A percentile compares a stretch with the other conserved stretches of the same genome.
These are phyloP conservation scores for Thysanoteuthis rhombus DNA, from an alignment of 2,888 invertebrate genomes.

Conservation along the genomic window DNA sequence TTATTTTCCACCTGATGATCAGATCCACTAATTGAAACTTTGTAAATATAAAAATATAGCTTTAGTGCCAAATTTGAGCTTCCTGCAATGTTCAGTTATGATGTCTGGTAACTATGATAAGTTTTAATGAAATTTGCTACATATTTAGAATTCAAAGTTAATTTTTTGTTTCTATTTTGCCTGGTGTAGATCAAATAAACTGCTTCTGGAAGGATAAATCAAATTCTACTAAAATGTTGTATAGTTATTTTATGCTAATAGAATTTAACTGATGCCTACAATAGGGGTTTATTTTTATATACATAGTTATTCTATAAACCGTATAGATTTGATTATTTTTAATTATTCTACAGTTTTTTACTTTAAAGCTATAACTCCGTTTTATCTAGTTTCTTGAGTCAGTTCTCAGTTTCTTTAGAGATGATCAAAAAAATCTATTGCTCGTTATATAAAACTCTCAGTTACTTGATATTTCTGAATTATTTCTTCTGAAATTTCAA, in stretches of 20 bases:
- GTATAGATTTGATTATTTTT: neutral
- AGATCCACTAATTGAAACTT: neutral
- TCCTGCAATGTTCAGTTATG: neutral
- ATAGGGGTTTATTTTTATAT: neutral
- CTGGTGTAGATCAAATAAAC: neutral
- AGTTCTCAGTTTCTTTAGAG: neutral
- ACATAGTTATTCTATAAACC: neutral
- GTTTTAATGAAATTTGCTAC: constrained; percentile 12
- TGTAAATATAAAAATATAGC: neutral
- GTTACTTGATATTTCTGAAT: neutral
- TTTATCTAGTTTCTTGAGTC: neutral
- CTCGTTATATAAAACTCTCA: neutral
- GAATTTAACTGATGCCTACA: neutral
- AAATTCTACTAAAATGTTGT: neutral
- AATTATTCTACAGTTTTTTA: neutral
- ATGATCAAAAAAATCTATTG: neutral
- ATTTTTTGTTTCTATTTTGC: neutral
- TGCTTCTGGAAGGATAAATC: neutral
- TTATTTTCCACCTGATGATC: neutral
- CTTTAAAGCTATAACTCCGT: neutral
- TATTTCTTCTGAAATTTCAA: neutral
- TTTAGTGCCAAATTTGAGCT: neutral
- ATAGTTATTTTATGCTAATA: neutral
- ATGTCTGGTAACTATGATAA: neutral
- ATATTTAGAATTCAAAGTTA: neutral